Percentiles rank a stretch among this genome's conserved stretches.
These are phyloP conservation scores for Magallana angulata DNA, from an alignment of 1,140 invertebrate species.

Conservation along the genomic window DNA sequence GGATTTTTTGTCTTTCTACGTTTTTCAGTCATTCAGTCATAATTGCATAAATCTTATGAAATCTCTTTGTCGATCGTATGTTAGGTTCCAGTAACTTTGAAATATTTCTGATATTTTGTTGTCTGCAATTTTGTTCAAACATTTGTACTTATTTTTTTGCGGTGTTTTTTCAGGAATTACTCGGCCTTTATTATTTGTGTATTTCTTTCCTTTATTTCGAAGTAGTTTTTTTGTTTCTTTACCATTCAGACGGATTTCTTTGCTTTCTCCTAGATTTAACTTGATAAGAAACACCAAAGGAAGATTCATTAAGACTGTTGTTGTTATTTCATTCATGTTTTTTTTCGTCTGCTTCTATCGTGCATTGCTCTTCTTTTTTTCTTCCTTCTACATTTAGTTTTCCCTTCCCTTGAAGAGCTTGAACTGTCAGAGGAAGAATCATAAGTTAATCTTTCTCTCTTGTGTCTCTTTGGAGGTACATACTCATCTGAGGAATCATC, in stretches of 20 bases:
- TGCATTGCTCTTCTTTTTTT: neutral
- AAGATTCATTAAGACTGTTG: neutral
- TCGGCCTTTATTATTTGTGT: neutral
- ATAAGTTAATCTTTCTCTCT: neutral
- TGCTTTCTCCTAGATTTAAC: neutral
- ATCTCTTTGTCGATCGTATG: slow-evolving; percentile 9
- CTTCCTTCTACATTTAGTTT: slow-evolving; percentile 4
- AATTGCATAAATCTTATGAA: slow-evolving; percentile 9
- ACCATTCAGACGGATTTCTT: neutral
- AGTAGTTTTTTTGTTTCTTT: neutral
- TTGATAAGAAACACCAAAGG: neutral
- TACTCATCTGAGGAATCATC: too few species aligned
- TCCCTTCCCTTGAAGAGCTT: neutral
- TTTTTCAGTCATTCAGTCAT: neutral
- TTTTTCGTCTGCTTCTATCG: neutral
- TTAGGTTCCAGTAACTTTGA: slow-evolving; percentile 29
- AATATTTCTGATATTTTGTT: slow-evolving; percentile 2
- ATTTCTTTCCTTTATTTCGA: neutral
- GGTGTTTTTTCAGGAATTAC: neutral
- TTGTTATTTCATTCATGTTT: neutral
- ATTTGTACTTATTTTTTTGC: neutral
- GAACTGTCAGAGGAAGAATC: slow-evolving; percentile 8
- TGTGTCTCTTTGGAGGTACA: too few species aligned
- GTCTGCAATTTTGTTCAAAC: too few species aligned
- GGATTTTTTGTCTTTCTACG: neutral